A percentile compares a stretch with the other conserved stretches of the same genome.
Evolutionary conservation across 2,113 vertebrate genomes (phyloP).

Genomic region (Ameiurus melas): DNA sequence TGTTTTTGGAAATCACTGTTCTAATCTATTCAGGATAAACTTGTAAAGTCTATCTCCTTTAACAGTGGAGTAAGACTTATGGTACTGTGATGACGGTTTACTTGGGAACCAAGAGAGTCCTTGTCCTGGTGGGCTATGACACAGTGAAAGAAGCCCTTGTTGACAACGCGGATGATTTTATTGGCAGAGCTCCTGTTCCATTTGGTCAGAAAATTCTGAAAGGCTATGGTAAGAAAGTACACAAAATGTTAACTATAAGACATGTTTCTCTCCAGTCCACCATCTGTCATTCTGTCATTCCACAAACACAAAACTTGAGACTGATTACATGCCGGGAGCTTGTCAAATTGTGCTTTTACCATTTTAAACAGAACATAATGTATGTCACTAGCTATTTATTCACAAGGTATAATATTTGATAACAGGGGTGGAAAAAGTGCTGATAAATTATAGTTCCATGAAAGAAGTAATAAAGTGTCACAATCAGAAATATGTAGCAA

Average conservation of each 20-base stretch:
- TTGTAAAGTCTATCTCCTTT: background rate
- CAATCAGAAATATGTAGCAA: background rate
- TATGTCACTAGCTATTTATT: background rate
- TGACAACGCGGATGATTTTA: slow-evolving; percentile 72
- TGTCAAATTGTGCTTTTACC: background rate
- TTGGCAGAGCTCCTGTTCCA: slow-evolving; percentile 60
- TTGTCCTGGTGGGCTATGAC: slow-evolving; percentile 71
- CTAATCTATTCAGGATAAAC: background rate
- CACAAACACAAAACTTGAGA: background rate
- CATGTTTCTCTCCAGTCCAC: background rate
- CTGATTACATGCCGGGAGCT: background rate
- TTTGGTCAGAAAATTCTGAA: slow-evolving; percentile 48
- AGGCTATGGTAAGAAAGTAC: slow-evolving; percentile 62
- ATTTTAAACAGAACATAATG: background rate
- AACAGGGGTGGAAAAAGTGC: background rate
- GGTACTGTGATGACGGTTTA: slow-evolving; percentile 68
- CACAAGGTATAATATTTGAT: background rate
- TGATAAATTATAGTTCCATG: background rate
- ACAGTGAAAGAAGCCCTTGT: slow-evolving; percentile 70
- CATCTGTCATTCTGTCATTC: background rate
- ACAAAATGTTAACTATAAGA: background rate
- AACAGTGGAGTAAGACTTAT: slow-evolving; percentile 65
- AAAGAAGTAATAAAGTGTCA: background rate
- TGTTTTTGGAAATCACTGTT: too few species aligned
- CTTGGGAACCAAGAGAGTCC: slow-evolving; percentile 64